Base-by-base conservation (phyloP, 1,140 invertebrate genomes). In the Eciton burchellii region DNA sequence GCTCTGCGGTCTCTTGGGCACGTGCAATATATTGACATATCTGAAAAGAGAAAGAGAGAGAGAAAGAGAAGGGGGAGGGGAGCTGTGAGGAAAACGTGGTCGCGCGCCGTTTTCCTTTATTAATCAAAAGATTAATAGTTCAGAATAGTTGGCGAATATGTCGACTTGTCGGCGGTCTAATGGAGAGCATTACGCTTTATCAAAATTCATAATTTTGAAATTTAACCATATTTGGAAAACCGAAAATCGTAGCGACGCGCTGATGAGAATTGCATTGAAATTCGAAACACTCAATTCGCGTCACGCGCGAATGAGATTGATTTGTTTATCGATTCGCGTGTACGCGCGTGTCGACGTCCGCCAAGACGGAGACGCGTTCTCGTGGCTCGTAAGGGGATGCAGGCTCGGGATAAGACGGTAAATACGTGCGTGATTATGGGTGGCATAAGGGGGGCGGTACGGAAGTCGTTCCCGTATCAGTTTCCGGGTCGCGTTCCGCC, bases 21-120 rank as follows among this genome's bases (percentile, higher is more conserved):
- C 14, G 52, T 79, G 66, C n/a, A 16, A 19, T 26, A 43, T 77
- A 43, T 76, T 26, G 43, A 54, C 70, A 63, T 52, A 60, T 56
- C 21, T 70, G 49, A 49, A 79, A 6, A 35, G 35, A 35, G 35
- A 35, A 6, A 35, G 35, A 35, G 35, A 35, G 35, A 35, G 35
- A 35, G 35, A 35, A 6, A 35, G 35, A 35, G 35, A 35, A 35
- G 35, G 6, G 35, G 6, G 35, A 35, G 35, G 6, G 35, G 6
- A 6, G 35, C 35, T 35, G 35, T 35, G 35, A 35, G 35, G 35
- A 35, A 35, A 6, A 6, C 35, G 35, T 35, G 35, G 35, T 35
- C 35, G 35, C 35, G 35, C 35, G 63, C 41, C 14, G n/a, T n/a
- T 47, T 57, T 47, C 19, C 54, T 6, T 45, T 79, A 56, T 57